Evolutionary conservation across 2,888 invertebrate species (phyloP).

Genomic region (Zygaena filipendulae): DNA sequence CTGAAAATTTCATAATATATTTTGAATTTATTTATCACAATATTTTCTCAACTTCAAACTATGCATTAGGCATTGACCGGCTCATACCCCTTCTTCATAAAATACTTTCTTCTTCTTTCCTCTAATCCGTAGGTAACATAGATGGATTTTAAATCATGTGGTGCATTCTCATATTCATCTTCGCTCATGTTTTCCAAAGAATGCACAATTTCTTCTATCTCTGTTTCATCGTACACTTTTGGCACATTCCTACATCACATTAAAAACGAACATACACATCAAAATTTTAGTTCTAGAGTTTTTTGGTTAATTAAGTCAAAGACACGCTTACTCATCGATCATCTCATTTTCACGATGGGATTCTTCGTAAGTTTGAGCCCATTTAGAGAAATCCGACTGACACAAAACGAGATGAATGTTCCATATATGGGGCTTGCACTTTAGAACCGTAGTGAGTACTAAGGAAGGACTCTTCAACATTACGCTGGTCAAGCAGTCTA

Average conservation of each 20-base stretch:
- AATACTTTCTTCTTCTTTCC: conserved; percentile 31
- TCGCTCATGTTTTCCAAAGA: conserved; percentile 42
- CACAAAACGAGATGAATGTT: conserved; percentile 48
- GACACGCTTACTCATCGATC: too few species aligned
- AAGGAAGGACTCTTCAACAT: conserved; percentile 36
- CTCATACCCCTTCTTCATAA: conserved; percentile 24
- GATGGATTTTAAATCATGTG: conserved; percentile 37
- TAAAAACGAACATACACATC: conserved; percentile 3
- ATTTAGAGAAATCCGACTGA: conserved; percentile 46
- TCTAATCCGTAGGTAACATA: conserved; percentile 43
- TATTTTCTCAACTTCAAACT: too few species aligned
- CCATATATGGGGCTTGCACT: conserved; percentile 37
- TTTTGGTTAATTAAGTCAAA: too few species aligned
- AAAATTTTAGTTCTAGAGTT: too few species aligned
- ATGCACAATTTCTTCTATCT: conserved; percentile 37
- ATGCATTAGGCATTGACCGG: too few species aligned
- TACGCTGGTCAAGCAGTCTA: conserved; percentile 44
- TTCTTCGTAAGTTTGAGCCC: conserved; percentile 45
- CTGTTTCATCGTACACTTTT: conserved; percentile 36
- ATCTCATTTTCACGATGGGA: conserved; percentile 35
- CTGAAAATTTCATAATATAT: too few species aligned
- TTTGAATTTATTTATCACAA: too few species aligned
- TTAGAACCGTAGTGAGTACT: conserved; percentile 38
- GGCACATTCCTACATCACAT: conserved; percentile 22
- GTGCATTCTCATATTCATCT: conserved; percentile 37